Evolutionary conservation across 2,888 invertebrate species (phyloP).

Genomic region (Chalcosyrphus nemorum): DNA sequence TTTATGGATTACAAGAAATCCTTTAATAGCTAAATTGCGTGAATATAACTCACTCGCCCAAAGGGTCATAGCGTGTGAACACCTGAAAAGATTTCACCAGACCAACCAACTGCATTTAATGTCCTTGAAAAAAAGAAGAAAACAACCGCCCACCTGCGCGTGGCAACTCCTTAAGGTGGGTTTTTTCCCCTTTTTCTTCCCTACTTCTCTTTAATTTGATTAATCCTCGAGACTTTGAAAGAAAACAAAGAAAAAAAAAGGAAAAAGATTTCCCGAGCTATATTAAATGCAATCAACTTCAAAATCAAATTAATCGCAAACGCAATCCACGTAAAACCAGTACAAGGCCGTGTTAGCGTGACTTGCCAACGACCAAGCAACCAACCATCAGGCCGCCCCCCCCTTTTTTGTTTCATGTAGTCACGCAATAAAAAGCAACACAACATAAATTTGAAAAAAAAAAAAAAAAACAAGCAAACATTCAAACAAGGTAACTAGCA

Average conservation of each 20-base stretch:
- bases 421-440: conserved; percentile 59
- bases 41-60: background rate
- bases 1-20: background rate
- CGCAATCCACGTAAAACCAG: conserved; percentile 49
- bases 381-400: background rate
- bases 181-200: background rate
- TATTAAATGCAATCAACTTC: conserved; percentile 56
- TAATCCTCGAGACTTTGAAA: conserved; percentile 46
- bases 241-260: conserved; percentile 9
- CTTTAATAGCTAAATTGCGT: conserved; percentile 20
- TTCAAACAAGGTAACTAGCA: conserved; percentile 54
- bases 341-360: conserved; percentile 69
- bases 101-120: background rate
- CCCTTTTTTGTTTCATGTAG: conserved; percentile 53
- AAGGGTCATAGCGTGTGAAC: background rate
- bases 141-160: background rate
- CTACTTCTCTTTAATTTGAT: conserved; percentile 41
- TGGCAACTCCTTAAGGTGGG: background rate
- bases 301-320: conserved; percentile 67
- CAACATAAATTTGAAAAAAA: conserved; percentile 38
- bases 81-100: background rate
- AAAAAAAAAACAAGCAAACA: conserved; percentile 26
- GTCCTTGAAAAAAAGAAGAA: conserved; percentile 67
- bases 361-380: conserved; percentile 34
- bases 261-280: conserved; percentile 6